A percentile compares a stretch with the other conserved stretches of the same genome.
phyloP scores from a whole-genome alignment of 1,140 invertebrate genomes.

The Chironomus striatipennis region DNA sequence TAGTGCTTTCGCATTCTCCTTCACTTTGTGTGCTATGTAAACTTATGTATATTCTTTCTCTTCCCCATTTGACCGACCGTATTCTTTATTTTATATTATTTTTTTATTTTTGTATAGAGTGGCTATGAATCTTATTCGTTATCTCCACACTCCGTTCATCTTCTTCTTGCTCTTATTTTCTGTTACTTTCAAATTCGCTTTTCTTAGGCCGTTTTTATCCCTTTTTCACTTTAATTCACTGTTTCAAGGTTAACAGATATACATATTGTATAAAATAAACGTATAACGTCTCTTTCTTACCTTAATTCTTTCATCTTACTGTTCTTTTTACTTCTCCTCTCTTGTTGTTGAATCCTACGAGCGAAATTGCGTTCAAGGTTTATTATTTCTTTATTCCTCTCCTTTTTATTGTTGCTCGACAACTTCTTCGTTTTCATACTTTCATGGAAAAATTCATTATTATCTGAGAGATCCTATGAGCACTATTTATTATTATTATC shows the following conservation, averaged over 20 bases:
- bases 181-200: slow-evolving; percentile 13
- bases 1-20: slow-evolving; percentile 11
- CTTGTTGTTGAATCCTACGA: neutral
- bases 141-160: neutral
- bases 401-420: neutral
- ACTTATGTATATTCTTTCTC: no score
- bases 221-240: slow-evolving; percentile 18
- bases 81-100: neutral
- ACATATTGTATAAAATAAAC: neutral
- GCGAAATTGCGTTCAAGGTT: slow-evolving; percentile 12
- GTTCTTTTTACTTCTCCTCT: neutral
- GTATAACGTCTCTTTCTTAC: slow-evolving; percentile 6
- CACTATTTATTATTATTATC: no score
- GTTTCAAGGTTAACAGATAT: slow-evolving; percentile 19
- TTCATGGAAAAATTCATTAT: neutral
- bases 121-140: neutral
- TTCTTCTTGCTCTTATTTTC: neutral
- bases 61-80: neutral
- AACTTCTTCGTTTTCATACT: neutral
- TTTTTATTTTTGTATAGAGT: neutral
- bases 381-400: neutral
- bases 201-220: slow-evolving; percentile 12
- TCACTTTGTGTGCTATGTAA: neutral
- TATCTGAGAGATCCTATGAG: no score
- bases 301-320: slow-evolving; percentile 8